Evolutionary conservation across 1,140 invertebrate genomes (phyloP), one percentile per base, ranked within the genome.

Genomic region (Xylocopa sonorina): DNA sequence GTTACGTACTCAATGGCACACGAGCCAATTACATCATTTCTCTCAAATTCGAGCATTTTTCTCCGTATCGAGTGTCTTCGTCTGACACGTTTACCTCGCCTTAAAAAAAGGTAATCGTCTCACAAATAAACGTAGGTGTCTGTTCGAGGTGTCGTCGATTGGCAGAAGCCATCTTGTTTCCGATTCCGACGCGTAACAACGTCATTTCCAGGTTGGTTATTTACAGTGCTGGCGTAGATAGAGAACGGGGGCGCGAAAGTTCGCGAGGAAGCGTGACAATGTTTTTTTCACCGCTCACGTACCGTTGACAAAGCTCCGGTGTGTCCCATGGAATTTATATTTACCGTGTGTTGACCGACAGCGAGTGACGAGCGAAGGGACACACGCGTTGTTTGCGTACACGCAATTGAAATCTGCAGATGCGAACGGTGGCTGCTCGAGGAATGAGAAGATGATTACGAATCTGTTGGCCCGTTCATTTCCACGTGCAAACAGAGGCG

Each of bases 281-380:
- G 50, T 21, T 57, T 62, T 69, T 75, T 72, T 78, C 46, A 5
- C n/a, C 46, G 73, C 51, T 60, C 67, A 78, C 77, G 66, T 67
- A 58, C 63, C 80, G 80, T 85, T 86, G 83, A 82, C 84, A 82
- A 78, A 82, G 51, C 50, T 48, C 29, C 34, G 5, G 18, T 29
- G 68, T 41, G 71, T 73, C 32, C 51, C 72, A 72, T 78, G 74
- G 72, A 82, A 85, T 86, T 85, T 75, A 73, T 85, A 74, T 86
- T 86, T 86, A 80, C 80, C 34, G 63, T 60, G 27, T 63, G 77
- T 80, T 82, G 80, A 80, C 80, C 53, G 69, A 71, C 46, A 67
- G 46, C 68, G 50, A 41, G 67, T 29, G 53, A 43, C 53, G 50
- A 32, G 29, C 32, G 69, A 55, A 80, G 32, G 43, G 41, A 60